Evolutionary conservation across 2,888 invertebrate species (phyloP), one percentile per base, ranked within the genome.

Genomic region (Drosophila pseudotakahashii): DNA sequence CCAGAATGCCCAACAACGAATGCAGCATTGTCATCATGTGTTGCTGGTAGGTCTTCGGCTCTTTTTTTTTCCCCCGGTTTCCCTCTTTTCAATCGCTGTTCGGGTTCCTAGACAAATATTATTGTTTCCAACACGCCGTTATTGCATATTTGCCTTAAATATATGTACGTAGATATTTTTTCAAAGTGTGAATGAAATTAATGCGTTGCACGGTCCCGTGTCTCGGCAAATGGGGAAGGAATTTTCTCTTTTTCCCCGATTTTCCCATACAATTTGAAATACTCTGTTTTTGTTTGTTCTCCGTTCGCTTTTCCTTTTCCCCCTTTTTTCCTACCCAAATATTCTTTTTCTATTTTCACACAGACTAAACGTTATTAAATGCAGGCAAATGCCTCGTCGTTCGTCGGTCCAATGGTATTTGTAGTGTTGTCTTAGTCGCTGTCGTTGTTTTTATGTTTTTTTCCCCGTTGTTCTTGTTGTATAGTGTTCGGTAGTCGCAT

Each of bases 121-220:
- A 89, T 85, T 88, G 84, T 88, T 85, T 80, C 85, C 85, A 84
- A 79, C 89, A 84, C 77, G 78, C 87, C 89, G 88, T 84, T 89
- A 88, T 84, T 89, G 89, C 89, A 86, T 89, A 88, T 86, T 84
- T 81, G 82, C 76, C 81, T 75, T 73, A 76, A 80, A 86, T 86
- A 48, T 62, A 63, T 39, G 34, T 42, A 62, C 55, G 58, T 48
- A 62, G 34, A 63, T 63, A 78, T 79, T 80, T 83, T 79, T 75
- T 63, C 55, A 45, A 83, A 88, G 89, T 90, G 90, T 88, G 90
- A 89, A 89, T 85, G 88, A 88, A 89, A 89, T 90, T 89, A 88
- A 89, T 89, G 84, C 83, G 83, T 76, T 86, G 77, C 73, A 71
- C 70, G 88, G 57, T 66, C 51, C 52, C 63, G 60, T 53, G 52